Evolutionary conservation across 1,140 invertebrate genomes (phyloP).

Genomic region (Schlechtendalia chinensis): DNA sequence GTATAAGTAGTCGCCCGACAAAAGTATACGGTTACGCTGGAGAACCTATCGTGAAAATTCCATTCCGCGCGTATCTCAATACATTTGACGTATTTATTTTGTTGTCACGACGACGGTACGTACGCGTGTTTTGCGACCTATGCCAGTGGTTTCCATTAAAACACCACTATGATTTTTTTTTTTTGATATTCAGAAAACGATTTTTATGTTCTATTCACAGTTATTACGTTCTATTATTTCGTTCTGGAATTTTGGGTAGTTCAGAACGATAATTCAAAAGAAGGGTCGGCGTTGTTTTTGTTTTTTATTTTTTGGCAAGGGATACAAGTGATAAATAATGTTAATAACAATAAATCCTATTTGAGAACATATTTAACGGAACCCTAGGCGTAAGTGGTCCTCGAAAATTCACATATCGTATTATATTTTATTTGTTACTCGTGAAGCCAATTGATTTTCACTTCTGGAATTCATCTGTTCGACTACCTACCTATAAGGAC

Average conservation of each 20-base stretch:
- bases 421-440: neutral
- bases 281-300: neutral
- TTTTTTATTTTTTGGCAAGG: neutral
- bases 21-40: neutral
- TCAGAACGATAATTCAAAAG: neutral
- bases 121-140: no score
- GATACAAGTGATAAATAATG: neutral
- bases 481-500: neutral
- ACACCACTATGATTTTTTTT: no score
- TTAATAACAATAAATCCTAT: slow-evolving; percentile 6
- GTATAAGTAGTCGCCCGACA: neutral
- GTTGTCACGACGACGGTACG: no score
- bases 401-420: slow-evolving; percentile 12
- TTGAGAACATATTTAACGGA: neutral
- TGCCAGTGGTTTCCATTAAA: no score
- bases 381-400: neutral
- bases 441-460: neutral
- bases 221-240: neutral
- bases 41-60: no score
- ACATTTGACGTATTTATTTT: no score
- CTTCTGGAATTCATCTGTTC: neutral
- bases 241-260: neutral
- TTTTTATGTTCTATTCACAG: no score
- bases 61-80: no score
- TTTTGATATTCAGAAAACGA: no score